These are phyloP conservation scores for Ascaphus truei DNA, from an alignment of 2,113 vertebrate species.

Conservation along the genomic window DNA sequence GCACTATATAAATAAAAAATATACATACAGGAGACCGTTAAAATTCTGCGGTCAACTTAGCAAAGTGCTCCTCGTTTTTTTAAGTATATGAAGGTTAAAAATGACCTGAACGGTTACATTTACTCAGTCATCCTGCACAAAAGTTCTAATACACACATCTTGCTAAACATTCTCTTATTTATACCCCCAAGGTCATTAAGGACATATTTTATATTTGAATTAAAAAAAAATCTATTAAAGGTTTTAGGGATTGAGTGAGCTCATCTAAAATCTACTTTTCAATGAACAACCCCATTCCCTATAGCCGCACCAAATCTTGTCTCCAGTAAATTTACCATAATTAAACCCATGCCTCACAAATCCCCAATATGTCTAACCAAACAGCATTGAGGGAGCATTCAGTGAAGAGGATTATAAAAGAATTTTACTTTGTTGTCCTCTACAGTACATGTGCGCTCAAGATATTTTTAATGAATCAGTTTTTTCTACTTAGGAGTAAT, in stretches of 20 bases:
- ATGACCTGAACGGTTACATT: not conserved
- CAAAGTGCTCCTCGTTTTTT: not conserved
- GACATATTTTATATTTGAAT: no score
- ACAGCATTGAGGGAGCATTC: constrained; percentile 24
- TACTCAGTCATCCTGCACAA: not conserved
- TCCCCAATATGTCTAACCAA: constrained; percentile 18
- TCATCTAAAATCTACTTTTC: not conserved
- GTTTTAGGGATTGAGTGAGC: not conserved
- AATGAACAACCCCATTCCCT: not conserved
- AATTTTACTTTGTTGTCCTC: constrained; percentile 10
- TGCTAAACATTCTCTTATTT: not conserved
- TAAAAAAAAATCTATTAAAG: no score
- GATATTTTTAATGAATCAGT: constrained; percentile 22
- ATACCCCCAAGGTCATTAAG: not conserved
- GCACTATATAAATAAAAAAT: no score
- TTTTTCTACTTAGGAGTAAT: constrained; percentile 18
- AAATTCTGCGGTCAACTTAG: no score
- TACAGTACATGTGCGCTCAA: constrained; percentile 28
- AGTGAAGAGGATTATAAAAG: constrained; percentile 12
- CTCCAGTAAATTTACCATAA: constrained; percentile 1
- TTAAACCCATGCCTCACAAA: constrained; percentile 7
- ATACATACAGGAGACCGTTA: no score
- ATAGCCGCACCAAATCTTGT: not conserved
- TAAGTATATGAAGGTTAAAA: not conserved
- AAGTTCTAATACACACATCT: not conserved